A percentile compares a stretch with the other conserved stretches of the same genome.
These are phyloP conservation scores for Athalia rosae DNA, from an alignment of 2,888 invertebrate genomes.

Conservation along the genomic window DNA sequence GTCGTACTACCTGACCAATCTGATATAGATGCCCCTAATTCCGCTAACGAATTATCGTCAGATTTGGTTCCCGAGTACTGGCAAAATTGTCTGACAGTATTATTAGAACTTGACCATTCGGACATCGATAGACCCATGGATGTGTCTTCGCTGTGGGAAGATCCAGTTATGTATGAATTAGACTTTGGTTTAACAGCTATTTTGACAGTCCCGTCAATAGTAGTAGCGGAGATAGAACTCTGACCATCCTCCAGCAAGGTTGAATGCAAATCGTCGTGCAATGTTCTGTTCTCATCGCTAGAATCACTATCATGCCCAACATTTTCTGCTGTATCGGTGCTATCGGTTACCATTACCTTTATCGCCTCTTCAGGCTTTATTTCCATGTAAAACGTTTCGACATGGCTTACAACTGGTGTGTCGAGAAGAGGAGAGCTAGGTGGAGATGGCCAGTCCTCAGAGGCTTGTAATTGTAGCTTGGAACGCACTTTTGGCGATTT, in stretches of 20 bases:
- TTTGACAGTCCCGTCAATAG: conserved; percentile 88
- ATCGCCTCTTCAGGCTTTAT: conserved; percentile 86
- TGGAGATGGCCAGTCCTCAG: conserved; percentile 89
- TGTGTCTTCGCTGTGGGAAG: conserved; percentile 90
- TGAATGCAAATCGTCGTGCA: conserved; percentile 78
- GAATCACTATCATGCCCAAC: conserved; percentile 78
- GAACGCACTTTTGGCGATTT: conserved; percentile 65
- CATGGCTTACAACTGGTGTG: conserved; percentile 83
- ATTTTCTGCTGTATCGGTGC: conserved; percentile 77
- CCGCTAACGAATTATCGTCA: conserved; percentile 85
- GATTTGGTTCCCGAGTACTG: conserved; percentile 84
- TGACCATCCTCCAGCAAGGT: conserved; percentile 68
- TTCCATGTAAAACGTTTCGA: conserved; percentile 87
- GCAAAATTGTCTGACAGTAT: conserved; percentile 84
- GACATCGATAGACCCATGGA: conserved; percentile 90
- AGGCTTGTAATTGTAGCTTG: conserved; percentile 76
- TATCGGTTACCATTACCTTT: conserved; percentile 84
- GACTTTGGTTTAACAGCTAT: conserved; percentile 87
- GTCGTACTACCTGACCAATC: conserved; percentile 90
- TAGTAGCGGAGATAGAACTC: conserved; percentile 78
- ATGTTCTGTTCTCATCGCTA: conserved; percentile 80
- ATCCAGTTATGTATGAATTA: conserved; percentile 81
- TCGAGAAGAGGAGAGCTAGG: conserved; percentile 83
- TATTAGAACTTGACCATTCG: conserved; percentile 92
- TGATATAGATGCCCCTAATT: conserved; percentile 86